Conservation (phyloP, 1,140 invertebrate genomes). For the Alviniconcha marisindica region DNA sequence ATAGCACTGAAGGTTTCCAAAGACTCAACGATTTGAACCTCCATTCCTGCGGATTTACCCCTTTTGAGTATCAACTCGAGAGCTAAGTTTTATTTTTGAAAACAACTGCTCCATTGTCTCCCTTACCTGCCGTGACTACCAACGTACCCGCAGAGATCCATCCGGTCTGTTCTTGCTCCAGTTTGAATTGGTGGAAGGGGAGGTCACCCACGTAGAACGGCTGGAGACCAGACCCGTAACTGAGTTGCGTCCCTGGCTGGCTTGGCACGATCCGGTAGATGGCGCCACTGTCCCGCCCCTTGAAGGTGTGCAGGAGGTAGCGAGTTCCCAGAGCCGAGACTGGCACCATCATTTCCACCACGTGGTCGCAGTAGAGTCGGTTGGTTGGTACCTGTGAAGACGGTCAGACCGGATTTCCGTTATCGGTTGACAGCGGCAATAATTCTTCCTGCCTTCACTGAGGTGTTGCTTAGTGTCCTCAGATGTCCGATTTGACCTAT, state of each 20-base stretch:
- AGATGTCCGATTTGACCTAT: too few relatives aligned
- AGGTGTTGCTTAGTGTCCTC: too few relatives aligned
- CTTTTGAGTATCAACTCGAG: too few relatives aligned
- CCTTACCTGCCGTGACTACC: background rate
- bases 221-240: background rate
- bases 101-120: background rate
- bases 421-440: too few relatives aligned
- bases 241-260: background rate
- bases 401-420: too few relatives aligned
- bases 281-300: slow-evolving; percentile 28
- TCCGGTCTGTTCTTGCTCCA: background rate
- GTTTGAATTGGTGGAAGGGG: slow-evolving; percentile 4
- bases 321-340: slow-evolving; percentile 10
- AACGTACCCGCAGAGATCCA: background rate
- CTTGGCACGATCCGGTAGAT: slow-evolving; percentile 29
- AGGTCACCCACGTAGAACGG: background rate
- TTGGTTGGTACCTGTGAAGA: background rate
- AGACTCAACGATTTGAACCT: too few relatives aligned
- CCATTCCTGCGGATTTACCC: too few relatives aligned
- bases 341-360: slow-evolving; percentile 33
- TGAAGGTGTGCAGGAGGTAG: slow-evolving; percentile 27
- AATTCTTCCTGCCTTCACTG: too few relatives aligned
- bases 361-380: background rate
- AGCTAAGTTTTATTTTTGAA: background rate
- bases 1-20: too few relatives aligned